These are phyloP conservation scores for Paramuricea clavata DNA, from an alignment of 92 coral and sea anemone genomes.

Conservation along the genomic window DNA sequence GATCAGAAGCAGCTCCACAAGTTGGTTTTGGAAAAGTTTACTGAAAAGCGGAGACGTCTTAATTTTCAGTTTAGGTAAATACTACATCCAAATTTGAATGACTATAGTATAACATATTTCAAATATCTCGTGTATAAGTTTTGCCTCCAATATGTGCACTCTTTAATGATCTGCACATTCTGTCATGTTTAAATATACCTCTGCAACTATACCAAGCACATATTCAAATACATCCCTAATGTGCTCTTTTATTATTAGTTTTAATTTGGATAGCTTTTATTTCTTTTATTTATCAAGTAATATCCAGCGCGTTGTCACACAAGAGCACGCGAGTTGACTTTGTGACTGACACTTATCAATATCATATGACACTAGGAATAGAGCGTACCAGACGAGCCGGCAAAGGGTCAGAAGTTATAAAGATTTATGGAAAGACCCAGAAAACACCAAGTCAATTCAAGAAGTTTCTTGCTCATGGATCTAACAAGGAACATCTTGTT, in stretches of 20 bases:
- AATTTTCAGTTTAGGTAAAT: no score
- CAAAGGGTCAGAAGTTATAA: slow-evolving; percentile 21
- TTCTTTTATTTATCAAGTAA: no score
- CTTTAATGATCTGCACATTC: no score
- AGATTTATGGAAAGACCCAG: slow-evolving; percentile 28
- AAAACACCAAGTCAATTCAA: slow-evolving; percentile 34
- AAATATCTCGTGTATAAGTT: no score
- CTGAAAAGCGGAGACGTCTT: background rate
- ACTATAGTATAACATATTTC: no score
- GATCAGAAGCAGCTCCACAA: background rate
- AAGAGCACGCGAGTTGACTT: slow-evolving; percentile 37
- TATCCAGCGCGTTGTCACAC: slow-evolving; percentile 28
- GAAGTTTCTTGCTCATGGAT: slow-evolving; percentile 29
- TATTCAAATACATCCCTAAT: no score
- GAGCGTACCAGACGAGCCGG: slow-evolving; percentile 37
- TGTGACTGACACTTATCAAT: slow-evolving; percentile 14
- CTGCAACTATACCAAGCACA: no score
- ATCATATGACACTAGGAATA: slow-evolving; percentile 15
- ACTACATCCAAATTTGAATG: no score
- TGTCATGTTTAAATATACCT: no score
- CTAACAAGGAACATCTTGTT: slow-evolving; percentile 24
- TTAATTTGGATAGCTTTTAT: no score
- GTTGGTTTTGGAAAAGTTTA: background rate
- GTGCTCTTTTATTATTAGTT: no score
- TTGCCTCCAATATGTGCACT: no score